Percentiles rank a stretch among this genome's conserved stretches.
Evolutionary conservation across 2,888 invertebrate species (phyloP).

Genomic region (Drosophila recens): DNA sequence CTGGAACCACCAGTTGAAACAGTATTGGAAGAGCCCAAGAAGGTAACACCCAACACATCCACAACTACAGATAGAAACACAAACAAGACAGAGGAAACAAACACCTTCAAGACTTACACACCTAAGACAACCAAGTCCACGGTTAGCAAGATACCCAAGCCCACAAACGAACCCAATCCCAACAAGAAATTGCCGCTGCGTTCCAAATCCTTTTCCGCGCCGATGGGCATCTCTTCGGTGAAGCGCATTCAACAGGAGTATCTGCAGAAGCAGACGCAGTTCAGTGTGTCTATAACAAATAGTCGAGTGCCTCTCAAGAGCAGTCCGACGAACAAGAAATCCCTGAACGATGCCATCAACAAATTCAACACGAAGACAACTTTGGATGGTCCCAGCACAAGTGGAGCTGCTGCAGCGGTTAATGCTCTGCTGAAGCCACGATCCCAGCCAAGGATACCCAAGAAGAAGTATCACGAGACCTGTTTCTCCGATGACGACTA

Average conservation of each 20-base stretch:
- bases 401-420: constrained; percentile 58
- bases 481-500: constrained; percentile 88
- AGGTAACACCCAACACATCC: constrained; percentile 50
- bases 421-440: constrained; percentile 67
- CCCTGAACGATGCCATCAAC: constrained; percentile 83
- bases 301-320: constrained; percentile 71
- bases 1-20: constrained; percentile 63
- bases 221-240: constrained; percentile 83
- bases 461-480: constrained; percentile 87
- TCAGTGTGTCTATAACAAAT: constrained; percentile 17
- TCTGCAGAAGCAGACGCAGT: constrained; percentile 73
- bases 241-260: constrained; percentile 83
- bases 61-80: constrained; percentile 25
- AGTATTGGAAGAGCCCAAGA: constrained; percentile 69
- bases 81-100: constrained; percentile 27
- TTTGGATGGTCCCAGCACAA: constrained; percentile 60
- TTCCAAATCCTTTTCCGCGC: constrained; percentile 84
- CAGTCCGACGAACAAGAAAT: constrained; percentile 76
- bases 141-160: constrained; percentile 76
- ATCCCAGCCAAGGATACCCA: constrained; percentile 84
- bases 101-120: constrained; percentile 22
- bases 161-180: constrained; percentile 59
- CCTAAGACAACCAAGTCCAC: constrained; percentile 48
- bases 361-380: constrained; percentile 74
- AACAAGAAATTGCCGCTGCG: constrained; percentile 79